Conservation (phyloP, 2,797 vertebrate genomes). For the Darevskia mixta region DNA sequence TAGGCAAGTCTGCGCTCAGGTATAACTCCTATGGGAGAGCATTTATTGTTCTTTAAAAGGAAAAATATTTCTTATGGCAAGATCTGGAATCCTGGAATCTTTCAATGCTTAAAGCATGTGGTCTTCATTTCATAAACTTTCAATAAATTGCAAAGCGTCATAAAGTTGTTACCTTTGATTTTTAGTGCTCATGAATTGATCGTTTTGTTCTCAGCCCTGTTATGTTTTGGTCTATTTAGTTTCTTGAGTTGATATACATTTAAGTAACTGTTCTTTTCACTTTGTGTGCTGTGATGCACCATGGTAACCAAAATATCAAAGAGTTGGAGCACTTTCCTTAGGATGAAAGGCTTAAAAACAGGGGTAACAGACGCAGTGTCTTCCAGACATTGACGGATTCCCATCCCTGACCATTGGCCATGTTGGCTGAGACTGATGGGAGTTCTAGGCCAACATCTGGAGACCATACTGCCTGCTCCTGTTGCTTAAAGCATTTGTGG, state of each 20-base stretch:
- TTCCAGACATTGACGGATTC: too few relatives aligned
- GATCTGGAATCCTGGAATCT: slow-evolving; percentile 57
- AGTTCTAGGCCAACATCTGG: too few relatives aligned
- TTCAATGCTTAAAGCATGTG: slow-evolving; percentile 41
- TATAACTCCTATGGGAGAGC: slow-evolving; percentile 58
- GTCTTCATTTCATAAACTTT: slow-evolving; percentile 57
- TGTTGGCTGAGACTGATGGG: too few relatives aligned
- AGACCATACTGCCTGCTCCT: too few relatives aligned
- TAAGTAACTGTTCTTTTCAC: background rate
- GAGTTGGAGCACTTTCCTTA: background rate
- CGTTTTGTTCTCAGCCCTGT: background rate
- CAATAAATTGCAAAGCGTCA: slow-evolving; percentile 63
- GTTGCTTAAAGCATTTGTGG: too few relatives aligned
- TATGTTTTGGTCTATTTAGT: slow-evolving; percentile 6
- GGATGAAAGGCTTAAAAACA: background rate
- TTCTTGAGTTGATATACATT: background rate
- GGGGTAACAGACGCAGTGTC: background rate
- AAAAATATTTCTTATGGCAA: slow-evolving; percentile 51
- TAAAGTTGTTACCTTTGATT: slow-evolving; percentile 41
- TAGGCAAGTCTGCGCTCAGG: slow-evolving; percentile 73
- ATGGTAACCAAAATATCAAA: background rate
- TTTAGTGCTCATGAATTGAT: slow-evolving; percentile 65
- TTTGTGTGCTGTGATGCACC: background rate
- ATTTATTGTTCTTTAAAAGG: slow-evolving; percentile 43
- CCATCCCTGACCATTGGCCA: too few relatives aligned